Conservation (phyloP, 2,113 vertebrate genomes). For the Zapus hudsonius region DNA sequence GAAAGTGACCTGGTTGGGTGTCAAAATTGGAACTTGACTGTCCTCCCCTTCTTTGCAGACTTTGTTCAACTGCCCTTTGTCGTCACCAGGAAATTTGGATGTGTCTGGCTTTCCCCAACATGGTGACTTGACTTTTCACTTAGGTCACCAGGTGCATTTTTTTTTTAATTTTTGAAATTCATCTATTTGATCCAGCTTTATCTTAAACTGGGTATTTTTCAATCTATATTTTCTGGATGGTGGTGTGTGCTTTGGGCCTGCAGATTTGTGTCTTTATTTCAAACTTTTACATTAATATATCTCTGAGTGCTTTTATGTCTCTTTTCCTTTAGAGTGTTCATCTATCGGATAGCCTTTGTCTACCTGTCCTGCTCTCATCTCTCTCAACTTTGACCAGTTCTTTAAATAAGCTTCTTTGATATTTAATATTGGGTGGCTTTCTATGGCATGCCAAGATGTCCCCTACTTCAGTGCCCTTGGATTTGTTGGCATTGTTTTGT, state of each 20-base stretch:
- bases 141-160: background rate
- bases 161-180: constrained; percentile 9
- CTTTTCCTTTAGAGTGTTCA: background rate
- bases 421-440: background rate
- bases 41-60: background rate
- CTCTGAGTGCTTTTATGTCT: constrained; percentile 9
- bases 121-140: background rate
- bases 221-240: constrained; percentile 9
- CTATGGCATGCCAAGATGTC: background rate
- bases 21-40: background rate
- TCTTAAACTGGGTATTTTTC: background rate
- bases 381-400: background rate
- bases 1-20: constrained; percentile 28
- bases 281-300: background rate
- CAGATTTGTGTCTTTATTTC: background rate
- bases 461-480: no score
- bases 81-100: background rate
- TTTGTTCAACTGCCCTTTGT: background rate
- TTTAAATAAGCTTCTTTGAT: background rate
- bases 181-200: constrained; percentile 1
- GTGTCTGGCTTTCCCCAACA: background rate
- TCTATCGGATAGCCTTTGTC: background rate
- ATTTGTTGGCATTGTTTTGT: no score
- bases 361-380: constrained; percentile 23
- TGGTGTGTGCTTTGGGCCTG: background rate